Conservation (phyloP, 2,113 vertebrate species). For the Spea bombifrons region DNA sequence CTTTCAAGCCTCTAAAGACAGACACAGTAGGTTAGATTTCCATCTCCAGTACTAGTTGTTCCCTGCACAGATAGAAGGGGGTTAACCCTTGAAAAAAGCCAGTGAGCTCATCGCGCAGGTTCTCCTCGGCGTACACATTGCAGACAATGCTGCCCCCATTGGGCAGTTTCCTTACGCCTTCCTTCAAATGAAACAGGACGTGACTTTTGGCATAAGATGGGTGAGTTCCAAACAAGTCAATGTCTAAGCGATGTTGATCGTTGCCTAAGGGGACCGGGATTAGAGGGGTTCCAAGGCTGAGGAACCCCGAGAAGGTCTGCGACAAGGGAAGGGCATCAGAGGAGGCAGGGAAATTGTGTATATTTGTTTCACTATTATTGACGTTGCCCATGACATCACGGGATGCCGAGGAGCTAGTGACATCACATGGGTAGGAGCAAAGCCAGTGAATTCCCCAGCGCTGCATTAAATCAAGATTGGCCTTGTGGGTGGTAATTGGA, state of each 20-base stretch:
- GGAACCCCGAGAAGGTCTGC: conserved; percentile 55
- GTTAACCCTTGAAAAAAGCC: conserved; percentile 7
- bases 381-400: neutral
- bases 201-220: conserved; percentile 63
- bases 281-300: conserved; percentile 71
- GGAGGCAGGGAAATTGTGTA: neutral
- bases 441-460: neutral
- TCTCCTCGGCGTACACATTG: conserved; percentile 4
- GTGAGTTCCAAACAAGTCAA: conserved; percentile 76
- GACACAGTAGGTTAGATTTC: neutral
- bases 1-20: no score
- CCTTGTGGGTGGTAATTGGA: neutral
- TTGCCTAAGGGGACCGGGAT: conserved; percentile 70
- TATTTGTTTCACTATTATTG: neutral
- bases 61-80: neutral
- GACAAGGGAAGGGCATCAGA: neutral
- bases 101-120: neutral
- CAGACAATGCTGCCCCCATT: neutral
- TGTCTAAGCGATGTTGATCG: conserved; percentile 72
- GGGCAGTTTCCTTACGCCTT: conserved; percentile 58
- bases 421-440: neutral
- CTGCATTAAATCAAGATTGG: conserved; percentile 8
- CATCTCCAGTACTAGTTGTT: conserved; percentile 27
- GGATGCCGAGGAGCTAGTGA: neutral
- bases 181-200: conserved; percentile 66